Base-by-base conservation (phyloP, 1,140 invertebrate species). In the Heliothis subflexa region DNA sequence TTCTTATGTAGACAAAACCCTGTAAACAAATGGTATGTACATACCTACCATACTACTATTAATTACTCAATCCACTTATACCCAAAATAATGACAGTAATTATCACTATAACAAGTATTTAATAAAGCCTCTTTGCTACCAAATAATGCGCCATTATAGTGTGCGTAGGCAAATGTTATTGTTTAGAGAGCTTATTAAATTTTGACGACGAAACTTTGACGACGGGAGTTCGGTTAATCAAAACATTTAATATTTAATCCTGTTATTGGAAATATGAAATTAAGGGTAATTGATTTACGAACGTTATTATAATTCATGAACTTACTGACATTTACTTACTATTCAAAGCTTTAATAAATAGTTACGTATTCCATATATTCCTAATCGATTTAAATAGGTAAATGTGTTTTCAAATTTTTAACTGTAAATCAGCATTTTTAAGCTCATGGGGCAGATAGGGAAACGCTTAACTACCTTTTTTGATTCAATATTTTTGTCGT, bases 241-340 rank as follows among this genome's bases (percentile, higher is more conserved):
- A 40, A 62, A 62, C 59, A 62, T 62, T 62, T 62, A 4, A 62
- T 62, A 62, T 28, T 10, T 62, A 62, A 62, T 62, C 59, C 59
- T 62, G 14, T 62, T 62, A 62, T 40, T 62, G 21, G 59, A 21
- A n/a, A 40, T 33, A 13, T 14, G 12, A 28, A 61, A 61, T 33
- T 61, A 28, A 14, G 16, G 4, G 54, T 18, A 55, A 55, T 21
- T 14, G 54, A 13, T 57, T 57, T 57, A 12, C 18, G n/a, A 54
- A 54, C 55, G 25, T 2, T 25, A 1, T 40, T 7, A 25, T 54
- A 25, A 57, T 55, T 11, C 9, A 55, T 5, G 33, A 9, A 40
- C 5, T 40, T 40, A 40, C 9, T 25, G 21, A 25, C 21, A 25
- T 25, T 25, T 25, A 25, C 21, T 25, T 25, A 25, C 21, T 25